Conservation (phyloP, 2,113 vertebrate genomes). For the Ascaphus truei region DNA sequence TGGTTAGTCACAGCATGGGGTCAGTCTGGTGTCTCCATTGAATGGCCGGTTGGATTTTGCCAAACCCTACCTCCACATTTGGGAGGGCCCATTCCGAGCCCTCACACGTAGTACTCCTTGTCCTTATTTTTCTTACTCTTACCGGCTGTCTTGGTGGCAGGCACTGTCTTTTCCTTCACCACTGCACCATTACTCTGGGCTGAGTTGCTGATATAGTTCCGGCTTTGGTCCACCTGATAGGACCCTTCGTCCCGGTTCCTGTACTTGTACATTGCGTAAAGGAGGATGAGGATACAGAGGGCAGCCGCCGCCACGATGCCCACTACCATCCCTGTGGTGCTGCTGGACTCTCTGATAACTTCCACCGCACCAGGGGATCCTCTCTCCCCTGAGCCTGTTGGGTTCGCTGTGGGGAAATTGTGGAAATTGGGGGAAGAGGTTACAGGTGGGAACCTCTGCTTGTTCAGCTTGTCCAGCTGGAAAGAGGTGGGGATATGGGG, state of each 20-base stretch:
- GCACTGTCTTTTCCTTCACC: slow-evolving; percentile 83
- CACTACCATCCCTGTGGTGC: slow-evolving; percentile 95
- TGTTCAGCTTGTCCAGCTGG: slow-evolving; percentile 67
- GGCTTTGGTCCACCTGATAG: slow-evolving; percentile 87
- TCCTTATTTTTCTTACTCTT: slow-evolving; percentile 94
- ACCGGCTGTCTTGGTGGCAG: slow-evolving; percentile 75
- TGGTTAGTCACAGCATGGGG: slow-evolving; percentile 33
- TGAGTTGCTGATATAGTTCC: slow-evolving; percentile 82
- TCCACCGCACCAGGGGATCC: slow-evolving; percentile 83
- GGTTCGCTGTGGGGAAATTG: slow-evolving; percentile 88
- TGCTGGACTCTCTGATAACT: slow-evolving; percentile 89
- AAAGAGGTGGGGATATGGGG: slow-evolving; percentile 79
- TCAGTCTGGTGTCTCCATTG: slow-evolving; percentile 24
- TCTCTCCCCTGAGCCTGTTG: slow-evolving; percentile 79
- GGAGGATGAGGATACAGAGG: slow-evolving; percentile 95
- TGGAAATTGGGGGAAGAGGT: slow-evolving; percentile 84
- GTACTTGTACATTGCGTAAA: slow-evolving; percentile 97
- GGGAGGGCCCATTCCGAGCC: slow-evolving; percentile 17
- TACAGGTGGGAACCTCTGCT: slow-evolving; percentile 73
- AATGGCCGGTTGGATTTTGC: slow-evolving; percentile 19
- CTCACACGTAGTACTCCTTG: slow-evolving; percentile 93
- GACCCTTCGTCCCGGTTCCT: slow-evolving; percentile 92
- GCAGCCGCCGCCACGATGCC: slow-evolving; percentile 92
- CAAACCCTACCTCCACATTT: slow-evolving; percentile 9
- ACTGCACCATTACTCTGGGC: slow-evolving; percentile 82